phyloP scores from a whole-genome alignment of 1,140 invertebrate genomes.

The Pectinophora gossypiella region DNA sequence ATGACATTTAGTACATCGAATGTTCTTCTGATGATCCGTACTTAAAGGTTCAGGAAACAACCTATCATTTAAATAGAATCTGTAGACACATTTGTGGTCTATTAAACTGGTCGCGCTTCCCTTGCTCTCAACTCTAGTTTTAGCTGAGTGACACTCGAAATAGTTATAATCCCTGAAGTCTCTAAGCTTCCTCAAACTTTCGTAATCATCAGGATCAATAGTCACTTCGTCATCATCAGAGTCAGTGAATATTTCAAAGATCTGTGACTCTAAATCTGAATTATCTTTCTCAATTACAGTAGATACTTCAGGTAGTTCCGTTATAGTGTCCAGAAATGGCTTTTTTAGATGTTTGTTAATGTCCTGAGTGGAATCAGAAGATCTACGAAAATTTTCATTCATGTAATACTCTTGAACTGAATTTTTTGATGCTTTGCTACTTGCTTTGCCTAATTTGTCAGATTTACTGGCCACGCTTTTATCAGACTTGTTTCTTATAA shows the following conservation, averaged over 20 bases:
- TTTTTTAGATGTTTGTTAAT: slow-evolving; percentile 24
- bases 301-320: slow-evolving; percentile 35
- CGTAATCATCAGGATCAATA: slow-evolving; percentile 16
- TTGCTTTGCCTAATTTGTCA: too few relatives aligned
- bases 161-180: slow-evolving; percentile 58
- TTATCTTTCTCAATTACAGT: slow-evolving; percentile 11
- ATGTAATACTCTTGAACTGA: slow-evolving; percentile 47
- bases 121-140: slow-evolving; percentile 41
- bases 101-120: slow-evolving; percentile 28
- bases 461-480: too few relatives aligned
- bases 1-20: slow-evolving; percentile 55
- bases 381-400: slow-evolving; percentile 50
- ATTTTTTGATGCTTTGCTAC: not conserved
- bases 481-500: too few relatives aligned
- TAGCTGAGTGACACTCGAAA: slow-evolving; percentile 63
- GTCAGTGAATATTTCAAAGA: not conserved
- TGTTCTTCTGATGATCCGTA: slow-evolving; percentile 40
- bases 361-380: slow-evolving; percentile 31
- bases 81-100: slow-evolving; percentile 56
- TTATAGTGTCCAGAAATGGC: slow-evolving; percentile 44
- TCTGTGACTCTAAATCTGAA: not conserved
- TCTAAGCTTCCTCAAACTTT: slow-evolving; percentile 42
- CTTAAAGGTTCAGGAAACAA: slow-evolving; percentile 54
- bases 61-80: slow-evolving; percentile 63
- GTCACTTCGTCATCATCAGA: not conserved